These are phyloP conservation scores for Brachionus sp. DNA, from an alignment of 1,140 invertebrate species.

Conservation along the genomic window DNA sequence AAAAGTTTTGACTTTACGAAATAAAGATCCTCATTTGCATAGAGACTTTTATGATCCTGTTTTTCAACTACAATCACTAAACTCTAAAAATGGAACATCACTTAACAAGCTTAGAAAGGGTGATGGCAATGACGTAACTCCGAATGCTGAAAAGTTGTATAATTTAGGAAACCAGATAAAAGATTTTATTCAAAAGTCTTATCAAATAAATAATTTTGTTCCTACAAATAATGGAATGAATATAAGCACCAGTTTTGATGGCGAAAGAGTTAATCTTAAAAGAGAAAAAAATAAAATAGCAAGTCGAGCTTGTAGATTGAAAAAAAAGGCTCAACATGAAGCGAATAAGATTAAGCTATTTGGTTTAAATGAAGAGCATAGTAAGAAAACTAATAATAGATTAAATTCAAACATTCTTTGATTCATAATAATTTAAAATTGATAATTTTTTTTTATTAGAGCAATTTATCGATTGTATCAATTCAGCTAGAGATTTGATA, in stretches of 20 bases:
- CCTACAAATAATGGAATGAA: background rate
- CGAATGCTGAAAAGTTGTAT: conserved; percentile 72
- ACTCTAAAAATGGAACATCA: background rate
- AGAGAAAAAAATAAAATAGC: conserved; percentile 45
- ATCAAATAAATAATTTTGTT: conserved; percentile 30
- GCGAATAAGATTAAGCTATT: conserved; percentile 73
- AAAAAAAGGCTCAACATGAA: conserved; percentile 61
- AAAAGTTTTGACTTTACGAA: conserved; percentile 48
- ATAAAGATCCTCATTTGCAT: conserved; percentile 81
- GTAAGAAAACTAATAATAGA: conserved; percentile 64
- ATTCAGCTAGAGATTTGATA: conserved; percentile 27
- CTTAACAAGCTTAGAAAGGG: conserved; percentile 82
- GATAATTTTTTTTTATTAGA: background rate
- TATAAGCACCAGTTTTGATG: background rate
- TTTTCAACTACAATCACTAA: conserved; percentile 63
- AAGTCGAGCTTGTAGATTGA: conserved; percentile 73
- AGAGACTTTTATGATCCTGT: conserved; percentile 85
- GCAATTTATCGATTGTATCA: conserved; percentile 44
- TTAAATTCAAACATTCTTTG: background rate
- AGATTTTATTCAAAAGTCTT: conserved; percentile 45
- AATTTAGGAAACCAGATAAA: conserved; percentile 40
- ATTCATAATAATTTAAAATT: background rate
- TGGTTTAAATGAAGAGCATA: conserved; percentile 87
- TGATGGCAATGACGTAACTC: conserved; percentile 92
- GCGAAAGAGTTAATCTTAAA: conserved; percentile 19